Conservation (phyloP, 2,888 invertebrate genomes). For the Ochropleura leucogaster region DNA sequence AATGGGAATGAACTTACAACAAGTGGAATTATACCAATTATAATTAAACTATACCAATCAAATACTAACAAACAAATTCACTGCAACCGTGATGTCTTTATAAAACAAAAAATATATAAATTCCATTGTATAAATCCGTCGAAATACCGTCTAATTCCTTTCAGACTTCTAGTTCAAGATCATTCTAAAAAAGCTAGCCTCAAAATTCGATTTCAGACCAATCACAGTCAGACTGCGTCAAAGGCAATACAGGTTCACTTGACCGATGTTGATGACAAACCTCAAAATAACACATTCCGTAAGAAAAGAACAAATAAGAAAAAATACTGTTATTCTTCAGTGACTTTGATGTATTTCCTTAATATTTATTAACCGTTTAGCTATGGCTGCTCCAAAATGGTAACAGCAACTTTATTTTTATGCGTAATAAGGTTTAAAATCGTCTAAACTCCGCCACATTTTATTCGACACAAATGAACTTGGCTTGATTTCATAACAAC, state of each 20-base stretch:
- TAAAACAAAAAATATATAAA: slow-evolving; percentile 52
- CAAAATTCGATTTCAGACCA: slow-evolving; percentile 68
- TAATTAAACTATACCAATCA: slow-evolving; percentile 57
- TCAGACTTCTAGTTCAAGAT: slow-evolving; percentile 59
- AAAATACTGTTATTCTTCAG: not conserved
- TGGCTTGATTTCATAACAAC: not conserved
- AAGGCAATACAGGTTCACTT: slow-evolving; percentile 60
- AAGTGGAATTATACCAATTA: slow-evolving; percentile 65
- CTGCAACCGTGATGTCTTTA: slow-evolving; percentile 65
- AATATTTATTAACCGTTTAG: not conserved
- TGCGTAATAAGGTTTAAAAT: too few relatives aligned
- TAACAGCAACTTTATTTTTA: too few relatives aligned
- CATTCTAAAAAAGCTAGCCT: slow-evolving; percentile 65
- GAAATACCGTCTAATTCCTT: slow-evolving; percentile 61
- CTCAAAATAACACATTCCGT: slow-evolving; percentile 10
- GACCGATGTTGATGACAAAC: slow-evolving; percentile 45
- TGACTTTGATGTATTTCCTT: not conserved
- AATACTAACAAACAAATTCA: slow-evolving; percentile 58
- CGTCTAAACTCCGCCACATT: too few relatives aligned
- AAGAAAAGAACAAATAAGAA: not conserved
- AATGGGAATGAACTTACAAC: slow-evolving; percentile 77
- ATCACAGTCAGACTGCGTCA: slow-evolving; percentile 74
- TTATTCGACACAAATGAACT: not conserved
- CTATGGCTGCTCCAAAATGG: too few relatives aligned
- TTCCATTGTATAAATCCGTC: slow-evolving; percentile 62